A percentile compares a stretch with the other conserved stretches of the same genome.
Conservation (phyloP, 2,888 invertebrate genomes). For the Merodon equestris region DNA sequence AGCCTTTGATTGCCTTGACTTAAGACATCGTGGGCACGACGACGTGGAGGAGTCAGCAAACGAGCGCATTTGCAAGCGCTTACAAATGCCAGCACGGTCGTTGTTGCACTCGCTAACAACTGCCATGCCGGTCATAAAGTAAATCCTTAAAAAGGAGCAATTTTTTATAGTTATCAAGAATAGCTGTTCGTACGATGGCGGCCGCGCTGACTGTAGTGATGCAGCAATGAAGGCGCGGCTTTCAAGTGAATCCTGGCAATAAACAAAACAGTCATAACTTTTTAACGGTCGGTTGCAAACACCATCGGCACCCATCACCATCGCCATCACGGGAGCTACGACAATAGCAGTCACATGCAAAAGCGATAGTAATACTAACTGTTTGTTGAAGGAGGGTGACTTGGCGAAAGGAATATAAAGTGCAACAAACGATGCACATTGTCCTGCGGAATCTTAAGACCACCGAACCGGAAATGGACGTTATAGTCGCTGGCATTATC, state of each 20-base stretch:
- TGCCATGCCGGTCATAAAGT: constrained; percentile 59
- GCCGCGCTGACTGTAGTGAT: constrained; percentile 7
- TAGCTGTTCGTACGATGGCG: constrained; percentile 11
- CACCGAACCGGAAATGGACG: constrained; percentile 64
- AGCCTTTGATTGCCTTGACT: too few relatives aligned
- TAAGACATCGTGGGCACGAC: too few relatives aligned
- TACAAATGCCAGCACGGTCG: constrained; percentile 30
- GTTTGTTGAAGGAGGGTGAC: constrained; percentile 9
- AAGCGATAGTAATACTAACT: constrained; percentile 1
- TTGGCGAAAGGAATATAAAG: constrained; percentile 42
- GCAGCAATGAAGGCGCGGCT: constrained; percentile 10
- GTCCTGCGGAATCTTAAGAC: constrained; percentile 55
- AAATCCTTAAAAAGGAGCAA: constrained; percentile 66
- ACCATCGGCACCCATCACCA: constrained; percentile 12
- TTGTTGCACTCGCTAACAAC: constrained; percentile 57
- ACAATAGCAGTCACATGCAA: constrained; percentile 4
- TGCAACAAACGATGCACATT: constrained; percentile 65
- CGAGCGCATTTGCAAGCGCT: constrained; percentile 47
- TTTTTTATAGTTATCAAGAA: constrained; percentile 63
- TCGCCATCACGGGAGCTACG: constrained; percentile 1
- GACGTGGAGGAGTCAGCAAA: not conserved
- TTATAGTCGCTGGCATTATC: constrained; percentile 59
- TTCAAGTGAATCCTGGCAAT: constrained; percentile 60
- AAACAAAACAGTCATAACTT: constrained; percentile 68
- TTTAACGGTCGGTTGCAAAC: constrained; percentile 62